Percentiles rank a stretch among this genome's conserved stretches.
These are phyloP conservation scores for Sciurus vulgaris DNA, from an alignment of 2,797 vertebrate species.

Conservation along the genomic window DNA sequence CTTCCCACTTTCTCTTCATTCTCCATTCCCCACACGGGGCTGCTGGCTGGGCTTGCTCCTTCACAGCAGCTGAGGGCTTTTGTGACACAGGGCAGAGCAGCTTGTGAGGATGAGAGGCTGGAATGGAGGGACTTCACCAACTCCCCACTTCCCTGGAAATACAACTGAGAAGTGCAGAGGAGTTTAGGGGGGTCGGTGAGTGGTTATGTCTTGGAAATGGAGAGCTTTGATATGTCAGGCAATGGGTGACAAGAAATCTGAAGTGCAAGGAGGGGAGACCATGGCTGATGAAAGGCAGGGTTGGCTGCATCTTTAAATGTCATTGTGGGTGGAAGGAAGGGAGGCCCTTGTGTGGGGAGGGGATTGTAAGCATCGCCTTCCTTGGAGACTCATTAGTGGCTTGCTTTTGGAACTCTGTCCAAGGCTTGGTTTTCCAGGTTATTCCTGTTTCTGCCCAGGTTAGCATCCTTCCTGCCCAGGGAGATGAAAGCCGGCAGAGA, in stretches of 20 bases:
- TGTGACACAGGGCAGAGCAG: background rate
- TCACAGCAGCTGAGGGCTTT: background rate
- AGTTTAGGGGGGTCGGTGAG: background rate
- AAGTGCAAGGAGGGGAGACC: background rate
- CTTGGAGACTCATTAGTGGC: background rate
- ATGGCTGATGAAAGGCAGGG: background rate
- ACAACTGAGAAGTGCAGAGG: background rate
- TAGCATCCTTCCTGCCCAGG: background rate
- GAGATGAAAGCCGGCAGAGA: background rate
- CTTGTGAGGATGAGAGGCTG: background rate
- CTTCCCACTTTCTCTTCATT: background rate
- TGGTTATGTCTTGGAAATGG: background rate
- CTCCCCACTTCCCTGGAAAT: background rate
- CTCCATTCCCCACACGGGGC: background rate
- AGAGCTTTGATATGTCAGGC: slow-evolving; percentile 24
- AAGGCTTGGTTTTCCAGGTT: background rate
- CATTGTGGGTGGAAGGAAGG: background rate
- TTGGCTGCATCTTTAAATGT: background rate
- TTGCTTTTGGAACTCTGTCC: background rate
- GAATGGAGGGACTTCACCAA: background rate
- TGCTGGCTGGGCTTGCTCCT: background rate
- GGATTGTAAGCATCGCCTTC: background rate
- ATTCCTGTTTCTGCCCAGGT: background rate
- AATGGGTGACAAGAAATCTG: background rate
- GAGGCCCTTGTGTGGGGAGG: background rate